Evolutionary conservation across 2,888 invertebrate genomes (phyloP), one percentile per base, ranked within the genome.

Genomic region (Chaetogeoica ovagalla): DNA sequence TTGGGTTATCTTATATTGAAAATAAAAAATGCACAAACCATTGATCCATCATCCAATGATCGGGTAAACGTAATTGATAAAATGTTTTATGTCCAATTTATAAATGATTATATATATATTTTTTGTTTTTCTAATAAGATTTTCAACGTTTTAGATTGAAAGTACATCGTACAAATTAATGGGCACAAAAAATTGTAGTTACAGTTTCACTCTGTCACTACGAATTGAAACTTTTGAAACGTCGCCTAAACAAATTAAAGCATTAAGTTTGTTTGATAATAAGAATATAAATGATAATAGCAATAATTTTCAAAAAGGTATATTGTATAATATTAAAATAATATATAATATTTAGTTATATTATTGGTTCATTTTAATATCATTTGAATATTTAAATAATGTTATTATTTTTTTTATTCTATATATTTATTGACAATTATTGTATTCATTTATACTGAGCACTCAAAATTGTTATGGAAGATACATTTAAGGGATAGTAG

Each of bases 1-100:
- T 63, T 79, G 37, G 79, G 79, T 62, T 79, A 79, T 57, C 1
- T 71, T 19, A 43, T 79, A 23, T 71, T 79, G 70, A 70, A 65
- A 71, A 2, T 79, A 0, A 79, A 79, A 71, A 71, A 17, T 9
- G 79, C 79, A 43, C 79, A 79, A 65, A 70, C 55, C 19, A 43
- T 71, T 21, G 21, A 62, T 43, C 60, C 71, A 21, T 19, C 23
- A n/a, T 79, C 63, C 9, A 63, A 57, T 65, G 62, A 71, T 17
- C 62, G 63, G 5, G 79, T 79, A 65, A 39, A 52, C 30, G 4
- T 2, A 2, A 30, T 30, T 30, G 30, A 30, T 30, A 30, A 60
- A 1, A 43, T 37, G n/a, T 21, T 43, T 57, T 37, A 55, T 55
- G 3, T n/a, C n/a, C 19, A 7, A 55, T 15, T n/a, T 15, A 21